Percentiles rank a stretch among this genome's conserved stretches.
These are phyloP conservation scores for Iphiclides podalirius DNA, from an alignment of 2,888 invertebrate genomes.

Conservation along the genomic window DNA sequence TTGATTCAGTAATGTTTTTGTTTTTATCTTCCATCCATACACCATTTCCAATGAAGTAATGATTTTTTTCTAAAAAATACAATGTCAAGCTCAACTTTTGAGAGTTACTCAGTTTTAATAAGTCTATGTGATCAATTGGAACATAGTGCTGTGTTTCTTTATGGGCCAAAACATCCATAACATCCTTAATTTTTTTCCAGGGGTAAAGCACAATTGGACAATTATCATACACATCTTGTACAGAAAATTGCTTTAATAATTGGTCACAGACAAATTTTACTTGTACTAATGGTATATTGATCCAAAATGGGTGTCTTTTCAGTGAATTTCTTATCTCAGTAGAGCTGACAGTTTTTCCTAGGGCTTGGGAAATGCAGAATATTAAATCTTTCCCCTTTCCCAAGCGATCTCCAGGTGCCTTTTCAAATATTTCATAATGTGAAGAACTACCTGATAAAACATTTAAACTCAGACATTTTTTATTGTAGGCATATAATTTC, in stretches of 20 bases:
- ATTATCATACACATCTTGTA: slow-evolving; percentile 64
- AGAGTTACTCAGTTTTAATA: slow-evolving; percentile 45
- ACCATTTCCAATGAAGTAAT: slow-evolving; percentile 73
- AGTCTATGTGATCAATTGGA: slow-evolving; percentile 46
- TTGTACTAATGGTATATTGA: slow-evolving; percentile 65
- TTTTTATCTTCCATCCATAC: slow-evolving; percentile 67
- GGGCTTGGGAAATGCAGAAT: slow-evolving; percentile 56
- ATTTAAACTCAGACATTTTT: slow-evolving; percentile 68
- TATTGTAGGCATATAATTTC: slow-evolving; percentile 53
- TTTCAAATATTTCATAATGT: slow-evolving; percentile 63
- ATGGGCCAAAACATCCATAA: slow-evolving; percentile 37
- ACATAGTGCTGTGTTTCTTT: slow-evolving; percentile 25
- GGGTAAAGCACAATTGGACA: slow-evolving; percentile 66
- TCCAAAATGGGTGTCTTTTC: slow-evolving; percentile 69
- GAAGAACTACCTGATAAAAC: slow-evolving; percentile 62
- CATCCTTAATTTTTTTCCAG: slow-evolving; percentile 61
- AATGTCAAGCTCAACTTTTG: slow-evolving; percentile 63
- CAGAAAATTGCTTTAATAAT: slow-evolving; percentile 47
- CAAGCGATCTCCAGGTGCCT: slow-evolving; percentile 63
- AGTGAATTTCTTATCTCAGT: slow-evolving; percentile 46
- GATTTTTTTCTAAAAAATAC: slow-evolving; percentile 67
- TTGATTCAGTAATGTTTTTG: slow-evolving; percentile 31
- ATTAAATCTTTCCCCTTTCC: slow-evolving; percentile 69
- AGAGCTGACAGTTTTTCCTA: slow-evolving; percentile 47
- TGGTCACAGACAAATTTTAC: slow-evolving; percentile 57